Evolutionary conservation across 2,888 invertebrate species (phyloP).

Genomic region (Lepidocyrtoides sp.): DNA sequence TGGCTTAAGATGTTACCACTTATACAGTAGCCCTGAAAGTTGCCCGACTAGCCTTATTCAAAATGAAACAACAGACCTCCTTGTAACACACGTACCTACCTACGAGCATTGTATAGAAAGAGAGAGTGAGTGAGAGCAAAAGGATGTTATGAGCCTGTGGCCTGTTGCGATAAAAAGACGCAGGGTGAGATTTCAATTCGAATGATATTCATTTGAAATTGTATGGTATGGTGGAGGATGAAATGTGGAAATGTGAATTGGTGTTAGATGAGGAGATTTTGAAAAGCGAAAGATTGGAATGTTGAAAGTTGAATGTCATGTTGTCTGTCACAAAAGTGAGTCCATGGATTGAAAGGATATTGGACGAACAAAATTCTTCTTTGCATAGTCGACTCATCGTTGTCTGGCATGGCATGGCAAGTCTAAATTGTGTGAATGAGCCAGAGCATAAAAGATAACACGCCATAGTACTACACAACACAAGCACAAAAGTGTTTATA

Average conservation of each 20-base stretch:
- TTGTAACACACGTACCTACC: constrained; percentile 13
- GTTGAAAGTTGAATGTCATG: constrained; percentile 76
- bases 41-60: constrained; percentile 29
- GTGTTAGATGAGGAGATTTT: constrained; percentile 60
- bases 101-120: background rate
- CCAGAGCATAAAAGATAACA: too few relatives aligned
- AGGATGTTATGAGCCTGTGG: background rate
- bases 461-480: too few relatives aligned
- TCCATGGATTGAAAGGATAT: constrained; percentile 65
- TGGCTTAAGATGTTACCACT: constrained; percentile 52
- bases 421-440: too few relatives aligned
- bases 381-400: too few relatives aligned
- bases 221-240: constrained; percentile 47
- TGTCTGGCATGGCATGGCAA: too few relatives aligned
- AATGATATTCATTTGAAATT: constrained; percentile 47
- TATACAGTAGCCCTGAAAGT: constrained; percentile 52
- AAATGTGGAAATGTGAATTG: constrained; percentile 46
- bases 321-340: constrained; percentile 77
- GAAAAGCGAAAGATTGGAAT: constrained; percentile 71
- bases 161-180: background rate
- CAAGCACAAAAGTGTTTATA: too few relatives aligned
- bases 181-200: constrained; percentile 35
- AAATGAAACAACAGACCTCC: constrained; percentile 45
- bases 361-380: constrained; percentile 70
- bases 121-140: constrained; percentile 33